Evolutionary conservation across 2,888 invertebrate genomes (phyloP).

Genomic region (Lochmaea capreae): DNA sequence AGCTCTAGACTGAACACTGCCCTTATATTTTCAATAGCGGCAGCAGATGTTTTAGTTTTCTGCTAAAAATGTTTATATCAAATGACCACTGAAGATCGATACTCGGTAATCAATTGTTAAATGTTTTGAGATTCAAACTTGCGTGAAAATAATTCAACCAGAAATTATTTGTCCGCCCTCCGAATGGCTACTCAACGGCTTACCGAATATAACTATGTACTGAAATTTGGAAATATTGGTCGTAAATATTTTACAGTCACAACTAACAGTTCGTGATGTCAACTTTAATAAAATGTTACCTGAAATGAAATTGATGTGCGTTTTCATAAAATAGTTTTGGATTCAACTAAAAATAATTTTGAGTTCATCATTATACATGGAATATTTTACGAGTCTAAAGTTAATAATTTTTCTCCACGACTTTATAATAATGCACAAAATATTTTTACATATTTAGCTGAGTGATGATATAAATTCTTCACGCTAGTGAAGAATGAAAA

Average conservation of each 20-base stretch:
- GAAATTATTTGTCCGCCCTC: slow-evolving; percentile 48
- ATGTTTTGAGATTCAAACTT: slow-evolving; percentile 47
- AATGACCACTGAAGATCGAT: slow-evolving; percentile 47
- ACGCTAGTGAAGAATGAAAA: too few species aligned
- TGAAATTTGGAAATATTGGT: slow-evolving; percentile 22
- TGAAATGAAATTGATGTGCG: neutral
- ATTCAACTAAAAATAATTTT: too few species aligned
- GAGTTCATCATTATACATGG: too few species aligned
- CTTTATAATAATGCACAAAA: too few species aligned
- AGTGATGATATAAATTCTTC: too few species aligned
- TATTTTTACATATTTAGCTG: too few species aligned
- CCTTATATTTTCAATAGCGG: neutral
- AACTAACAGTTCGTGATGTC: slow-evolving; percentile 5
- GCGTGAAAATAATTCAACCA: slow-evolving; percentile 51
- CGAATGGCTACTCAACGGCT: slow-evolving; percentile 23
- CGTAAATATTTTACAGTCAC: slow-evolving; percentile 32
- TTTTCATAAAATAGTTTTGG: too few species aligned
- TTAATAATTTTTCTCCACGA: too few species aligned
- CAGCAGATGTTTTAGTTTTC: slow-evolving; percentile 44
- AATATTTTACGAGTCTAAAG: too few species aligned
- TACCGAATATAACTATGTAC: slow-evolving; percentile 28
- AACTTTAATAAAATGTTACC: neutral
- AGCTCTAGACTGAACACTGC: too few species aligned
- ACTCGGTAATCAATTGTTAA: slow-evolving; percentile 49
- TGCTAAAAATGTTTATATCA: slow-evolving; percentile 41